A percentile compares a stretch with the other conserved stretches of the same genome.
Evolutionary conservation across 2,888 invertebrate species (phyloP).

Genomic region (Eupithecia subfuscata): DNA sequence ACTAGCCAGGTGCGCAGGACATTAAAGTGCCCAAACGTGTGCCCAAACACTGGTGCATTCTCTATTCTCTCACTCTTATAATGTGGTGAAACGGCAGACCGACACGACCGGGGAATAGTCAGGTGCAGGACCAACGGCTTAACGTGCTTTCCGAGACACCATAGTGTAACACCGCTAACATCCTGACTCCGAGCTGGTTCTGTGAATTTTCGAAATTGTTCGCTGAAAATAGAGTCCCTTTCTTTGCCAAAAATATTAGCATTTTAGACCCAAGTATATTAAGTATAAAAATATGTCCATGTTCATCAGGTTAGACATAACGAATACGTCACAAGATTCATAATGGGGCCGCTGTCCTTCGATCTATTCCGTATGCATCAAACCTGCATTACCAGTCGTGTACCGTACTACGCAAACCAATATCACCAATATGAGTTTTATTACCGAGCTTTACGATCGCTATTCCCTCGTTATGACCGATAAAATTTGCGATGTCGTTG

Average conservation of each 20-base stretch:
- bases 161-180: no score
- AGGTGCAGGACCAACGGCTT: no score
- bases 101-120: no score
- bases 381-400: conserved; percentile 44
- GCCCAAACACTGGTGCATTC: no score
- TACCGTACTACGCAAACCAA: conserved; percentile 33
- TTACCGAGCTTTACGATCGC: conserved; percentile 35
- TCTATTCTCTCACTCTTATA: no score
- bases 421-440: conserved; percentile 41
- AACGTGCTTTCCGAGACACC: no score
- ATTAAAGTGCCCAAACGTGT: no score
- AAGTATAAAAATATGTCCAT: background rate
- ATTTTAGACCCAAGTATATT: background rate
- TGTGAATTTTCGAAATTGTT: no score
- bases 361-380: conserved; percentile 36
- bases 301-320: background rate
- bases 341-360: background rate
- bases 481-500: conserved; percentile 41
- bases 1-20: no score
- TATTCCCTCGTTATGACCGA: conserved; percentile 40
- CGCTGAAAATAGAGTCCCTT: background rate
- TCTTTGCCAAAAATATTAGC: background rate
- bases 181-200: no score
- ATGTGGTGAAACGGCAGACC: no score
- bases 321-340: background rate